These are phyloP conservation scores for Epizoanthus stellaris DNA, from an alignment of 92 coral and sea anemone species.

Conservation along the genomic window DNA sequence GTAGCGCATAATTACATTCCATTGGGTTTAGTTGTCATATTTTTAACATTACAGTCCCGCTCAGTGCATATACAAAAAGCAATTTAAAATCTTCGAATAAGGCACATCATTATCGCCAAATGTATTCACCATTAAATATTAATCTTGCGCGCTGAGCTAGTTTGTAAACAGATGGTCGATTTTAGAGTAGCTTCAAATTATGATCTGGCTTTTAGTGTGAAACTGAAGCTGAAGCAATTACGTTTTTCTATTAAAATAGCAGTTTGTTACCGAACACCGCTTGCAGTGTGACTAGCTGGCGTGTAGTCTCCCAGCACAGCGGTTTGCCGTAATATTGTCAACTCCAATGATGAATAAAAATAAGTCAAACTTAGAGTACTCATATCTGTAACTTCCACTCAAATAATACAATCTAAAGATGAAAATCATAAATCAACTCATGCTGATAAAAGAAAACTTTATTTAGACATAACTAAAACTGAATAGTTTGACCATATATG, in stretches of 20 bases:
- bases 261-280: not conserved
- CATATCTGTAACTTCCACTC: not conserved
- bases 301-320: not conserved
- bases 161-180: conserved; percentile 10
- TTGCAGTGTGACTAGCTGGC: not conserved
- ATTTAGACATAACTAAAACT: not conserved
- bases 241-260: not conserved
- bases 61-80: too few species aligned
- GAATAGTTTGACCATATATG: conserved; percentile 3
- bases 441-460: not conserved
- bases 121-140: not conserved
- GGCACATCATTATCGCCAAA: not conserved
- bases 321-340: not conserved
- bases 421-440: not conserved
- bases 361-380: not conserved
- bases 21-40: too few species aligned
- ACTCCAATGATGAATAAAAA: not conserved
- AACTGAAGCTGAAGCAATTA: not conserved
- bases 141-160: not conserved
- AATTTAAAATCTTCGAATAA: too few species aligned
- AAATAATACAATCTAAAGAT: not conserved
- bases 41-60: too few species aligned
- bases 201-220: not conserved
- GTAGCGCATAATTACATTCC: too few species aligned
- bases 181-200: not conserved